These are phyloP conservation scores for Megalurothrips usitatus DNA, from an alignment of 2,888 invertebrate genomes.

Conservation along the genomic window DNA sequence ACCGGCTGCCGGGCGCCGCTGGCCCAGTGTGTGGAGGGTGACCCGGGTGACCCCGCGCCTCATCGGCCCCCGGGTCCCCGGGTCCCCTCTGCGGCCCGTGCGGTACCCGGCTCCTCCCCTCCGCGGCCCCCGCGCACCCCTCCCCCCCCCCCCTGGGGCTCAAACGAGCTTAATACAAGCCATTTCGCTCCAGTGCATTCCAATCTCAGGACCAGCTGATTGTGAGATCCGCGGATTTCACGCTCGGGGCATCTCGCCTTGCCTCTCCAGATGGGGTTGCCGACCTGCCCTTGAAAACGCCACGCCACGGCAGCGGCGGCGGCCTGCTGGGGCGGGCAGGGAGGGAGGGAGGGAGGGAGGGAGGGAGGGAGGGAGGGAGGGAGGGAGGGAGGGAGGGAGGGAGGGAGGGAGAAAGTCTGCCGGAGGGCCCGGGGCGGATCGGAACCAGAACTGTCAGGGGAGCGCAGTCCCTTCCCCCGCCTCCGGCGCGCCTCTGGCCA, in stretches of 20 bases:
- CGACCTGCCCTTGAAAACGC: slow-evolving; percentile 10
- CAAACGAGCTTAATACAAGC: slow-evolving; percentile 21
- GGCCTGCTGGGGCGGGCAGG: not conserved
- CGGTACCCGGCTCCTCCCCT: not conserved
- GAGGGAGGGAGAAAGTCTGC: not conserved
- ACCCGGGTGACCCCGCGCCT: not conserved
- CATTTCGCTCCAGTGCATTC: slow-evolving; percentile 19
- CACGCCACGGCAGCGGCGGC: not conserved
- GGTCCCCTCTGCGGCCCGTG: not conserved
- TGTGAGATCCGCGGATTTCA: slow-evolving; percentile 21
- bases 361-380: not conserved
- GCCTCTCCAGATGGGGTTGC: slow-evolving; percentile 21
- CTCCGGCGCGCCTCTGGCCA: too few relatives aligned
- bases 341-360: not conserved
- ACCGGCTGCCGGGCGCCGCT: too few relatives aligned
- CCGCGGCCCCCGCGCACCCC: not conserved
- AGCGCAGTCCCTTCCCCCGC: not conserved
- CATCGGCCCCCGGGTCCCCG: not conserved
- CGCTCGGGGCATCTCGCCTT: not conserved
- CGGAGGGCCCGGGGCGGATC: not conserved
- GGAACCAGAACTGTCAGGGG: not conserved
- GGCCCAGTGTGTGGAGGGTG: not conserved
- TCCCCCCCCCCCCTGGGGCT: not conserved
- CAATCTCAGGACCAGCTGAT: slow-evolving; percentile 24
- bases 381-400: not conserved